A percentile compares a stretch with the other conserved stretches of the same genome.
phyloP scores from a whole-genome alignment of 2,888 invertebrate genomes.

The Pilophorus perplexus region DNA sequence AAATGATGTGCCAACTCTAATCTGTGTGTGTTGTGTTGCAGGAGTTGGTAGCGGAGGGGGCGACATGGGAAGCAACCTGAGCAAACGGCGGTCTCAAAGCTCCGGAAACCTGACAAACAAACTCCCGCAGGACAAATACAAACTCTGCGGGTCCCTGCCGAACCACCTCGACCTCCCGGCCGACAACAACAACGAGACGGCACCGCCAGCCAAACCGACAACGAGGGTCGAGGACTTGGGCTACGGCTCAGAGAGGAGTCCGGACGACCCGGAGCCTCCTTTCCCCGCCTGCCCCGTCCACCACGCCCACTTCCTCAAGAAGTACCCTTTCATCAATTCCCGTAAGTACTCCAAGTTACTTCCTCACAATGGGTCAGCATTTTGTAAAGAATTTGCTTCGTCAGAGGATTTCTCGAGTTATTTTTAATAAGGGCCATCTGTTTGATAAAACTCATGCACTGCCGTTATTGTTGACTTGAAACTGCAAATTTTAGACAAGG shows the following conservation, averaged over 20 bases:
- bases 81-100: conserved; percentile 70
- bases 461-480: too few relatives aligned
- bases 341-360: conserved; percentile 47
- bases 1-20: too few relatives aligned
- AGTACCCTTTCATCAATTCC: conserved; percentile 48
- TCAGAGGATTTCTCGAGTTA: too few relatives aligned
- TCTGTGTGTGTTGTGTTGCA: conserved; percentile 19
- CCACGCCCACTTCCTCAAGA: conserved; percentile 46
- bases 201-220: conserved; percentile 13
- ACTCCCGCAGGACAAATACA: conserved; percentile 51
- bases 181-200: conserved; percentile 48
- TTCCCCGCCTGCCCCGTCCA: conserved; percentile 47
- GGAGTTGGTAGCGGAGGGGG: conserved; percentile 43
- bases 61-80: conserved; percentile 75
- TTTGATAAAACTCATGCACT: too few relatives aligned
- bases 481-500: too few relatives aligned
- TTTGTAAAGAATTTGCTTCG: too few relatives aligned
- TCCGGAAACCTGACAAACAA: conserved; percentile 62
- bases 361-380: too few relatives aligned
- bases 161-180: conserved; percentile 63
- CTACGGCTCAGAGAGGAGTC: conserved; percentile 72
- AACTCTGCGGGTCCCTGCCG: conserved; percentile 63
- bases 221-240: conserved; percentile 60
- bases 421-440: too few relatives aligned
- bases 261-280: conserved; percentile 60